Percentiles rank a stretch among this genome's conserved stretches.
Evolutionary conservation across 2,797 vertebrate species (phyloP).

Genomic region (Tachyglossus aculeatus): DNA sequence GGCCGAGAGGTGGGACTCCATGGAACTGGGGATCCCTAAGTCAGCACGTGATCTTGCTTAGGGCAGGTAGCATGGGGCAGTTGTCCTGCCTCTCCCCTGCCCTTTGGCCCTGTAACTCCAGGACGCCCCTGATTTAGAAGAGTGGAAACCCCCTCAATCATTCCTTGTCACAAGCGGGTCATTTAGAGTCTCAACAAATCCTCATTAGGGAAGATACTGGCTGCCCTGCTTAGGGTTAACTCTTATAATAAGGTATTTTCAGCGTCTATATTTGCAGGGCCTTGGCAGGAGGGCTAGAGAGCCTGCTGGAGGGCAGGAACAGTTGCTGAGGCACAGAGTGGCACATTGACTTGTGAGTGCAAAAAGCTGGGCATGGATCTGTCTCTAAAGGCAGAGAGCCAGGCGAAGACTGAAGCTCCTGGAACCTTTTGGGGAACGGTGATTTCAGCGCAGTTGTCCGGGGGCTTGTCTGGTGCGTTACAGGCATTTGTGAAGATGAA

Average conservation of each 20-base stretch:
- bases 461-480: neutral
- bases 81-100: too few relatives aligned
- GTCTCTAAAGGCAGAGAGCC: neutral
- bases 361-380: constrained; percentile 24
- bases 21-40: too few relatives aligned
- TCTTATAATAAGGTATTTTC: neutral
- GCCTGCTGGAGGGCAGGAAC: neutral
- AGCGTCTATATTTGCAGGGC: neutral
- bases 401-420: neutral
- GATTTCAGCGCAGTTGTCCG: neutral
- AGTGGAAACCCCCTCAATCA: neutral
- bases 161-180: neutral
- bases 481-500: neutral
- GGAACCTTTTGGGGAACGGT: neutral
- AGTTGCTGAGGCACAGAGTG: neutral
- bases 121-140: too few relatives aligned
- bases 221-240: neutral
- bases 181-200: neutral
- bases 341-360: neutral
- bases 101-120: too few relatives aligned
- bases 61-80: too few relatives aligned
- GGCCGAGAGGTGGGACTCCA: too few relatives aligned
- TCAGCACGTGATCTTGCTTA: too few relatives aligned
- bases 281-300: neutral
- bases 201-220: neutral